Percentiles rank a stretch among this genome's conserved stretches.
Conservation (phyloP, 1,140 invertebrate species). For the Cydia fagiglandana region DNA sequence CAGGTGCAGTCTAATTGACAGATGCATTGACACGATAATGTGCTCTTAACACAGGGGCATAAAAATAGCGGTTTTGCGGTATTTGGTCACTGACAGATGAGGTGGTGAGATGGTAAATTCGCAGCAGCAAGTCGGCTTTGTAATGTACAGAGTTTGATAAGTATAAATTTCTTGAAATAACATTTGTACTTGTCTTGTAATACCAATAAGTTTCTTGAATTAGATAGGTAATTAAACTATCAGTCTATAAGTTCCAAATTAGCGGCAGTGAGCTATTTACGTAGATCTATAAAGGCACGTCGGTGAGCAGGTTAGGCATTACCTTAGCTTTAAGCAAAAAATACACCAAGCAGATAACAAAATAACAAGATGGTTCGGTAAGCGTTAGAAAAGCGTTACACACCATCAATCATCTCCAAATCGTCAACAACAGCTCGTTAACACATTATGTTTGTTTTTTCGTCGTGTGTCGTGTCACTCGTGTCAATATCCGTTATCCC, state of each 20-base stretch:
- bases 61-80: constrained; percentile 1
- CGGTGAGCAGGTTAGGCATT: too few species aligned
- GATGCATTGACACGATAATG: not conserved
- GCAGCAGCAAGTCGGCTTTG: not conserved
- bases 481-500: not conserved
- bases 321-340: too few species aligned
- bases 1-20: too few species aligned
- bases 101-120: not conserved
- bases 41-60: not conserved
- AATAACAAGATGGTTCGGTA: not conserved
- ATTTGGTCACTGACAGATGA: not conserved
- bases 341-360: not conserved
- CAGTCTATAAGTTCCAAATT: too few species aligned
- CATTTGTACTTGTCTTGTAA: too few species aligned
- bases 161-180: too few species aligned
- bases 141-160: too few species aligned
- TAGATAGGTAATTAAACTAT: too few species aligned
- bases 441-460: constrained; percentile 16
- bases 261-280: too few species aligned
- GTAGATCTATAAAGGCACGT: too few species aligned
- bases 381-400: constrained; percentile 3
- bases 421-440: constrained; percentile 23
- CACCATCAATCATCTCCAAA: constrained; percentile 15
- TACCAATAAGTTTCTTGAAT: not conserved
- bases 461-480: not conserved